Conservation (phyloP, 2,113 vertebrate genomes). For the Hyperoodon ampullatus region DNA sequence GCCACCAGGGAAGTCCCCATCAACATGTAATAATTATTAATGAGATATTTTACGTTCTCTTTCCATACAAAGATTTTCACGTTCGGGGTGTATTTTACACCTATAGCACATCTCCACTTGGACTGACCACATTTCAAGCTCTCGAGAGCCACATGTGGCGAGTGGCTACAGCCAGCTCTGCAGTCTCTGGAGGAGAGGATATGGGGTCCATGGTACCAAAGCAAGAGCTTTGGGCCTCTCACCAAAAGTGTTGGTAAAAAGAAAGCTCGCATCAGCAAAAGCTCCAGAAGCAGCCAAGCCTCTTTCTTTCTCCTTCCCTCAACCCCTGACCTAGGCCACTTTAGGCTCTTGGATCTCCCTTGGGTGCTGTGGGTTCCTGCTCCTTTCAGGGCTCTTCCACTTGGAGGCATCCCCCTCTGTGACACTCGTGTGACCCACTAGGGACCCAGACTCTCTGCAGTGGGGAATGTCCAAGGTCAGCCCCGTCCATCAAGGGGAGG, state of each 20-base stretch:
- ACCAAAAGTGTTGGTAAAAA: background rate
- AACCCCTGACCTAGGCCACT: no score
- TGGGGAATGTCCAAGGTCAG: background rate
- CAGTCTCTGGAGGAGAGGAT: background rate
- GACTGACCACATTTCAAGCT: background rate
- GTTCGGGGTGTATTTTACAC: background rate
- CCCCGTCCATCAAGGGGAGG: background rate
- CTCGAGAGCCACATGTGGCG: accelerated
- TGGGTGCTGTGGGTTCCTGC: background rate
- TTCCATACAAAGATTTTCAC: background rate
- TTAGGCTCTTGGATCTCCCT: background rate
- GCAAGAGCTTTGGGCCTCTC: background rate
- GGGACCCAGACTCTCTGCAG: no score
- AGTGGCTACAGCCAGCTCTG: background rate
- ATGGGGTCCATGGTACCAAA: no score
- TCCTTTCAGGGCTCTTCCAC: background rate
- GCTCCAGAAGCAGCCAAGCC: background rate
- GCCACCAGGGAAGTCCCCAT: background rate
- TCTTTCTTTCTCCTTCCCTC: background rate
- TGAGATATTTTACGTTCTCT: background rate
- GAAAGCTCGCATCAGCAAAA: background rate
- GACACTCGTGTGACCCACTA: background rate
- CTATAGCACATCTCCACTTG: background rate
- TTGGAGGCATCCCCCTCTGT: accelerated
- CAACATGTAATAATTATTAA: background rate